Evolutionary conservation across 2,113 vertebrate genomes (phyloP).

Genomic region (Pachyramphus minor): DNA sequence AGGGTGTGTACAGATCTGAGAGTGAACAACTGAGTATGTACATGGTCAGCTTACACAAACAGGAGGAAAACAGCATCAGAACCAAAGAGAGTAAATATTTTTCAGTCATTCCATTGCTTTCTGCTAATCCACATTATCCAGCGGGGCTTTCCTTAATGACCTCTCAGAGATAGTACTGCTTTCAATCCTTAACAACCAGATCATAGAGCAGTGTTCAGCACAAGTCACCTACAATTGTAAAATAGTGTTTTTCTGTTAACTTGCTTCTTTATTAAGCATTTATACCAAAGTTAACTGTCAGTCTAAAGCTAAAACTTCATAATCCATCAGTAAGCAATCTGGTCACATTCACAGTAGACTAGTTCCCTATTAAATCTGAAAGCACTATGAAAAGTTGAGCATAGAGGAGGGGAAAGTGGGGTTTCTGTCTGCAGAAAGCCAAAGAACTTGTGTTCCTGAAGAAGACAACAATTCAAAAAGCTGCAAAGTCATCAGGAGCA

Average conservation of each 20-base stretch:
- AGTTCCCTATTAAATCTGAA: not conserved
- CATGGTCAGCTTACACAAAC: not conserved
- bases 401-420: not conserved
- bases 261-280: not conserved
- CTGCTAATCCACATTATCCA: not conserved
- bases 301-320: not conserved
- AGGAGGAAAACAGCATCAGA: not conserved
- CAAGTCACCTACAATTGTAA: not conserved
- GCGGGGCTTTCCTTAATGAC: not conserved
- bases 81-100: not conserved
- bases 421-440: not conserved
- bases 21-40: not conserved
- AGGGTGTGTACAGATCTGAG: too few species aligned
- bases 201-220: not conserved
- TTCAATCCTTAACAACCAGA: not conserved
- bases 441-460: not conserved
- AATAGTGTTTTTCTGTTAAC: not conserved
- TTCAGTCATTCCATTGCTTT: not conserved
- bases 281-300: not conserved
- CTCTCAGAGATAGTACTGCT: not conserved
- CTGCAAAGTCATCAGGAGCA: constrained; percentile 11
- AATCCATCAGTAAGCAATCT: not conserved
- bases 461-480: not conserved
- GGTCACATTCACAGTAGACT: not conserved
- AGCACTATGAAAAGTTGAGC: not conserved